Evolutionary conservation across 2,888 invertebrate species (phyloP), one percentile per base, ranked within the genome.

Genomic region (Synanthedon formicaeformis): DNA sequence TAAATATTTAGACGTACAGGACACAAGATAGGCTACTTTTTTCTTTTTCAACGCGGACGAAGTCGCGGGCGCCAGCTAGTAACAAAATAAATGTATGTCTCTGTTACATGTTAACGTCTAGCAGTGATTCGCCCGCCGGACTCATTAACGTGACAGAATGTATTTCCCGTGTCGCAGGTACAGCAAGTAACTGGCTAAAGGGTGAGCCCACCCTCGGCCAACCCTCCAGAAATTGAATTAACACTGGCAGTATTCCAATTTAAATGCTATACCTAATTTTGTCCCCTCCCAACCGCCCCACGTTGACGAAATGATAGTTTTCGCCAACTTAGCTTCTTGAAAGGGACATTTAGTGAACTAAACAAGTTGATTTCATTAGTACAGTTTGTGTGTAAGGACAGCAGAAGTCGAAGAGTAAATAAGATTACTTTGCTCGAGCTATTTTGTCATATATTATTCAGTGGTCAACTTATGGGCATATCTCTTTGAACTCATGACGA

Each of bases 171-270:
- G 58, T 59, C 57, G 59, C 55, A 64, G 60, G 60, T 56, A 60
- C 55, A 59, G 58, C 50, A 53, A 52, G 55, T 56, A 59, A 55
- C 53, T 57, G 55, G 57, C 61, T 61, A 59, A 58, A 65, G 61
- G 55, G 63, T 58, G 67, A 23, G 59, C 69, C 73, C 76, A 68
- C 78, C 74, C 67, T 61, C 57, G 66, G 61, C 59, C 77, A 66
- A 64, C 77, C 81, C 77, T 61, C 77, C 75, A 75, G 76, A 79
- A 82, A 82, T 80, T 73, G 75, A 78, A 74, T 83, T 81, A 82
- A 68, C 71, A 62, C 65, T 67, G 69, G 62, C 76, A 77, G 75
- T 78, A 81, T 81, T 82, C 77, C 81, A 78, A 82, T 83, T 81
- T 82, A 79, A 79, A 76, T 71, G 76, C 77, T 77, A 80, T 78